Conservation (phyloP, 1,140 invertebrate genomes). For the Saccostrea cuccullata region DNA sequence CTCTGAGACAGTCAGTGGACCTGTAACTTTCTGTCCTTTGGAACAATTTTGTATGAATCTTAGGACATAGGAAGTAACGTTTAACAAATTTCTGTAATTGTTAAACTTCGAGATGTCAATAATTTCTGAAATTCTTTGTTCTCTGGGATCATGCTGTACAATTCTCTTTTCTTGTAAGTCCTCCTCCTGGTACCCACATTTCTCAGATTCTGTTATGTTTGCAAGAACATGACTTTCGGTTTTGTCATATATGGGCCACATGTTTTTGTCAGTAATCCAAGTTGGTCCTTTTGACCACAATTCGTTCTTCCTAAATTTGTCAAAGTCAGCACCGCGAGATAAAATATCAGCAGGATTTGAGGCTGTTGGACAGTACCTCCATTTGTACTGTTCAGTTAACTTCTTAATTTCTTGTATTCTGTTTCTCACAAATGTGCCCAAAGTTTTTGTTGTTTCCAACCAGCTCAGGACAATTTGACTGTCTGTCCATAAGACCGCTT, state of each 20-base stretch:
- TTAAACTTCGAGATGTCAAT: not conserved
- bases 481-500: not conserved
- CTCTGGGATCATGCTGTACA: not conserved
- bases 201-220: not conserved
- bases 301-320: not conserved
- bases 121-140: not conserved
- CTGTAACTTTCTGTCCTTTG: not conserved
- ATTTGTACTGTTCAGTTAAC: not conserved
- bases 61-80: not conserved
- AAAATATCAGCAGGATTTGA: not conserved
- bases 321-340: too few relatives aligned
- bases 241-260: not conserved
- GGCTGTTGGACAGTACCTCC: not conserved
- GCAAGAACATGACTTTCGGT: not conserved
- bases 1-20: not conserved
- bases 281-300: not conserved
- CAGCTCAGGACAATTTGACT: conserved; percentile 44
- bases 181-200: not conserved
- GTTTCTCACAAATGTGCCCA: conserved; percentile 21
- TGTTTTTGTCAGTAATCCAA: not conserved
- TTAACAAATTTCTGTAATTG: not conserved
- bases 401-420: conserved; percentile 7
- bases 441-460: not conserved
- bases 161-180: not conserved
- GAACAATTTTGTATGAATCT: not conserved